These are phyloP conservation scores for Esox lucius DNA, from an alignment of 2,797 vertebrate genomes.

Conservation along the genomic window DNA sequence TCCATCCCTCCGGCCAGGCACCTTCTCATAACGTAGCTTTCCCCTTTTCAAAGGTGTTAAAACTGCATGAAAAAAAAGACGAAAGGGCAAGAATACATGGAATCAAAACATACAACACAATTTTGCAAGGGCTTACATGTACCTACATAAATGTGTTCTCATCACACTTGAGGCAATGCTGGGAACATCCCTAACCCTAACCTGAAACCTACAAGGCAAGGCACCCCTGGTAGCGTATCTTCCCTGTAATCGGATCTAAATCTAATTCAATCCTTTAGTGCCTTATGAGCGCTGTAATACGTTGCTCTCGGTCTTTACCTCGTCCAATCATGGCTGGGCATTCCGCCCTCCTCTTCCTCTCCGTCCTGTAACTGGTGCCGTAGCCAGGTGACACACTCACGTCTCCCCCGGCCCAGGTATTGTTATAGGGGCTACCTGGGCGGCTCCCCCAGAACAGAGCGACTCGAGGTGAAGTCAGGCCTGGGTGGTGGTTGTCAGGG, in stretches of 20 bases:
- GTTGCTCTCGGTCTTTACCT: conserved; percentile 32
- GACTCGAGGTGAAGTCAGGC: conserved; percentile 20
- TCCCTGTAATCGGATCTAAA: not conserved
- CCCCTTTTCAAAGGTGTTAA: conserved; percentile 75
- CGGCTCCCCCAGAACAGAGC: conserved; percentile 17
- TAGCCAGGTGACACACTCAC: conserved; percentile 21
- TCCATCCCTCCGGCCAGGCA: conserved; percentile 87
- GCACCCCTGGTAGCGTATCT: too few species aligned
- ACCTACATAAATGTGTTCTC: not conserved
- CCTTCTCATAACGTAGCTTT: conserved; percentile 82
- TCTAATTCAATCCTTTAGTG: not conserved
- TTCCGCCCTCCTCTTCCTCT: conserved; percentile 67
- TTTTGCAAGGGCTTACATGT: not conserved
- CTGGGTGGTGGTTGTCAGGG: not conserved
- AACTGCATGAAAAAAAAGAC: conserved; percentile 48
- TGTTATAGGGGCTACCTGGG: not conserved
- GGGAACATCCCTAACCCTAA: not conserved
- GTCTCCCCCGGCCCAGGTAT: not conserved
- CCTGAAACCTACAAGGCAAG: too few species aligned
- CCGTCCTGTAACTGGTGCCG: conserved; percentile 51
- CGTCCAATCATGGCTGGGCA: conserved; percentile 21
- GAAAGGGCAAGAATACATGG: conserved; percentile 34
- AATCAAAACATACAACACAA: not conserved
- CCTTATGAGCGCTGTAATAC: not conserved
- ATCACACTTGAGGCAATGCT: not conserved